Conservation (phyloP, 92 coral and sea anemone genomes). For the Palythoa caribaeorum region DNA sequence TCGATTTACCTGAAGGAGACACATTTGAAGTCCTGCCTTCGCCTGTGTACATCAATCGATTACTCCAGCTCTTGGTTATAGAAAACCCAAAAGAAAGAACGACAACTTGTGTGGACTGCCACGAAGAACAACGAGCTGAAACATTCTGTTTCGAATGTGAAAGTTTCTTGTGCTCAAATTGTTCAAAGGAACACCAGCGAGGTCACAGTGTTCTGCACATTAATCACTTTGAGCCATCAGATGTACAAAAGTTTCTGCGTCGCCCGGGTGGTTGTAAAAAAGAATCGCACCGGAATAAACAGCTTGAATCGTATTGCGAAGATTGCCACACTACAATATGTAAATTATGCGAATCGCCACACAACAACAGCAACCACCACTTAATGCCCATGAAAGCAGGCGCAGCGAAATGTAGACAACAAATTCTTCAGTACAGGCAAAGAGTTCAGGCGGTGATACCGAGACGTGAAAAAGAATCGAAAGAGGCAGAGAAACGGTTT, state of each 20-base stretch:
- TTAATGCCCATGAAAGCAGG: constrained; percentile 36
- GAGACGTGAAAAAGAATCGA: constrained; percentile 40
- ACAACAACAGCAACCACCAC: constrained; percentile 15
- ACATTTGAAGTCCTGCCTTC: constrained; percentile 49
- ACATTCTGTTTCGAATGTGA: constrained; percentile 39
- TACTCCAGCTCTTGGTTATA: constrained; percentile 36
- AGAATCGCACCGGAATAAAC: constrained; percentile 15
- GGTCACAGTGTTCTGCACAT: constrained; percentile 25
- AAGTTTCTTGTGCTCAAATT: constrained; percentile 36
- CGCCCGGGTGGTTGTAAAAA: constrained; percentile 36
- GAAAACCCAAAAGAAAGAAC: constrained; percentile 33
- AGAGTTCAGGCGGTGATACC: constrained; percentile 39
- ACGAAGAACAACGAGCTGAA: constrained; percentile 35
- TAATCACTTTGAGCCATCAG: constrained; percentile 26
- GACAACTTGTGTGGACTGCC: constrained; percentile 22
- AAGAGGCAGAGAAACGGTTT: constrained; percentile 25
- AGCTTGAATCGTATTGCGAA: constrained; percentile 11
- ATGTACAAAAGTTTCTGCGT: constrained; percentile 44
- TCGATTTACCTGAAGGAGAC: constrained; percentile 43
- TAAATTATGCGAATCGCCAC: constrained; percentile 15
- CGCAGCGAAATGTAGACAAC: constrained; percentile 30
- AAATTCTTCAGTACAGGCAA: constrained; percentile 15
- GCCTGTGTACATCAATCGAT: constrained; percentile 36
- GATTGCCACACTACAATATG: constrained; percentile 14
- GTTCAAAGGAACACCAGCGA: constrained; percentile 31